Evolutionary conservation across 2,113 vertebrate species (phyloP), one percentile per base, ranked within the genome.

Genomic region (Mola mola): DNA sequence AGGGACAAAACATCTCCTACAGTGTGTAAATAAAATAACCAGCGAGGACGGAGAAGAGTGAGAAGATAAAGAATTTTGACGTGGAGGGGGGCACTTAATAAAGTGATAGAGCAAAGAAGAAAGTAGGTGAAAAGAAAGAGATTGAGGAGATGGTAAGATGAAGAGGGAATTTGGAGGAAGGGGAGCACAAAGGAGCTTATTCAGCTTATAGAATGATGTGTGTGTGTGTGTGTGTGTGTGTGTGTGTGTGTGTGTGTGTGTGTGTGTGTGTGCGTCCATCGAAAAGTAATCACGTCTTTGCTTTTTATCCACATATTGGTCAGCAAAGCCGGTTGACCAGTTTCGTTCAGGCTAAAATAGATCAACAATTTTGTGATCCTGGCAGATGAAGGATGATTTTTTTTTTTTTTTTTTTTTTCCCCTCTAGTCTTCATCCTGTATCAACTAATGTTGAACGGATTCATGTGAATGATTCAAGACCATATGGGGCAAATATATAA

Each of bases 1-100:
- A 40, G 56, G 62, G 58, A 85, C 62, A 86, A 83, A 81, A 56
- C 60, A 74, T 82, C 68, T 59, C 76, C 65, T 68, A 48, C 56
- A 46, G 40, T 38, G 43, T 52, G 47, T 31, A 59, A 82, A 80
- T 68, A 76, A 78, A 75, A 56, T n/a, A 68, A 42, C 43, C 51
- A 51, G 31, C 26, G 53, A 75, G 43, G 47, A 65, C 12, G 29
- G 55, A 59, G 37, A 34, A 47, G 41, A 57, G 70, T 42, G 49
- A 33, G 22, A 48, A 25, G 40, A 47, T 44, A 49, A 42, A 42
- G 4, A 20, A 6, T 16, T 61, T 19, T 76, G 25, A 26, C 21
- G 21, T 19, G 5, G 9, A 24, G n/a, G 51, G 20, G 28, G 42
- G 1, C 34, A 42, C 29, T 65, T 36, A 28, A 53, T 76, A 71